Conservation (phyloP, 2,888 invertebrate species). For the Malacosoma neustria region DNA sequence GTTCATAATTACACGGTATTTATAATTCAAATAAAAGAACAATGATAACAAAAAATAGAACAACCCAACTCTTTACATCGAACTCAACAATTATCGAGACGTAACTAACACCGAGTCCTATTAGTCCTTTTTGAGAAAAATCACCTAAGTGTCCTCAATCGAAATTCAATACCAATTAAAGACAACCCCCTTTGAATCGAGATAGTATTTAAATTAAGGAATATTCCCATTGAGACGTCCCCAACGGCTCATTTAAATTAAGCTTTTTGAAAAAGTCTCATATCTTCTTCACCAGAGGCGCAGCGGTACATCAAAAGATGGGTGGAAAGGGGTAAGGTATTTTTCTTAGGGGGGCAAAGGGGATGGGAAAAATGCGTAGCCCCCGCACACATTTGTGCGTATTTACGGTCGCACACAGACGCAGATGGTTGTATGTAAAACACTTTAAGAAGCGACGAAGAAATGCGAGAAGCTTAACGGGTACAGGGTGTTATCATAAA, state of each 20-base stretch:
- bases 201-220: constrained; percentile 71
- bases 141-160: constrained; percentile 37
- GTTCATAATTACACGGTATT: too few relatives aligned
- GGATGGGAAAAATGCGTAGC: constrained; percentile 69
- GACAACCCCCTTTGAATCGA: constrained; percentile 42
- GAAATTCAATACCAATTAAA: constrained; percentile 74
- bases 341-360: constrained; percentile 53
- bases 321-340: constrained; percentile 57
- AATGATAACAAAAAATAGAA: too few relatives aligned
- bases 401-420: constrained; percentile 64
- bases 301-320: constrained; percentile 63
- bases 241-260: constrained; percentile 70
- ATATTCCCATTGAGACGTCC: constrained; percentile 67
- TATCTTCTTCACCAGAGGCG: constrained; percentile 71
- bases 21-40: too few relatives aligned
- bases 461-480: constrained; percentile 71
- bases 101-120: neutral
- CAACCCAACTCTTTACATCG: neutral
- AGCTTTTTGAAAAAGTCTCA: constrained; percentile 74
- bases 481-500: constrained; percentile 65
- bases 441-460: constrained; percentile 75
- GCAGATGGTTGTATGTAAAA: constrained; percentile 63
- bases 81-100: neutral
- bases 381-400: constrained; percentile 66
- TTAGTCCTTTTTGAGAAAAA: constrained; percentile 1